A percentile compares a stretch with the other conserved stretches of the same genome.
Evolutionary conservation across 1,140 invertebrate species (phyloP).

Genomic region (Maconellicoccus hirsutus): DNA sequence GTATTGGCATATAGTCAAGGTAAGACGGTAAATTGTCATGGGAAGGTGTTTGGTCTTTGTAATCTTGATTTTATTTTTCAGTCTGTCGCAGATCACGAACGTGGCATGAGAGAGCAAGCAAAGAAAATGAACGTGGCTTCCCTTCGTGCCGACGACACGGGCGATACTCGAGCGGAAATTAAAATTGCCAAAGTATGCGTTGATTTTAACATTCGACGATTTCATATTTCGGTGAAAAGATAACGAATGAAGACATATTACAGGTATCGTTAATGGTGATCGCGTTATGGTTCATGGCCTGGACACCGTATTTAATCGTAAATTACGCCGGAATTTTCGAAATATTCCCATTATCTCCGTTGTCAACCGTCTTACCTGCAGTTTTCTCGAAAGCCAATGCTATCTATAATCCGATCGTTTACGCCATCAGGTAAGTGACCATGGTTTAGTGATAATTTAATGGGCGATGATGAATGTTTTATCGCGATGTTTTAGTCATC

Average conservation of each 20-base stretch:
- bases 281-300: slow-evolving; percentile 68
- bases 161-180: slow-evolving; percentile 54
- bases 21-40: slow-evolving; percentile 33
- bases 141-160: slow-evolving; percentile 51
- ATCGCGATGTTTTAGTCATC: slow-evolving; percentile 46
- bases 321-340: slow-evolving; percentile 64
- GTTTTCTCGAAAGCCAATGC: slow-evolving; percentile 67
- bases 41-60: too few species aligned
- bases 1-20: slow-evolving; percentile 65
- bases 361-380: slow-evolving; percentile 64
- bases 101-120: slow-evolving; percentile 66
- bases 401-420: slow-evolving; percentile 70
- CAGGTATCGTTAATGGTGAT: slow-evolving; percentile 69
- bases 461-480: not conserved
- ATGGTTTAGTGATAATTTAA: not conserved
- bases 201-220: too few species aligned
- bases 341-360: slow-evolving; percentile 48
- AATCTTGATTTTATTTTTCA: slow-evolving; percentile 29
- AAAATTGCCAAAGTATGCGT: slow-evolving; percentile 64
- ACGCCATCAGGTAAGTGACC: slow-evolving; percentile 54
- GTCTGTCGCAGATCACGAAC: slow-evolving; percentile 67
- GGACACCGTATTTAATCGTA: slow-evolving; percentile 75
- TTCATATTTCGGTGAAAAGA: too few species aligned
- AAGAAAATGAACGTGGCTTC: slow-evolving; percentile 78
- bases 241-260: too few species aligned